Conservation (phyloP, 2,113 vertebrate species). For the Craseonycteris thonglongyai region DNA sequence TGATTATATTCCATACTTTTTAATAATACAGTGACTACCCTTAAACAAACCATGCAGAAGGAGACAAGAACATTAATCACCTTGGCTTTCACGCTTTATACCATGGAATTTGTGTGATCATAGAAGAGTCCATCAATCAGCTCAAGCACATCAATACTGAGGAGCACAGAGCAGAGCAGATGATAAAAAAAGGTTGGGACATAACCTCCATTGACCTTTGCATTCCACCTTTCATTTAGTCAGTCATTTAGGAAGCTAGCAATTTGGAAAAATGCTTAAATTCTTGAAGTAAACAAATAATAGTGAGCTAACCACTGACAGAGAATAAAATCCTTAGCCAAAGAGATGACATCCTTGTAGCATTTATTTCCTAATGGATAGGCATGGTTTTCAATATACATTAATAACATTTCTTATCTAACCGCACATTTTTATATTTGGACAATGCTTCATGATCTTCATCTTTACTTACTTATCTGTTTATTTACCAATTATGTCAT, state of each 20-base stretch:
- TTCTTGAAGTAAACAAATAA: neutral
- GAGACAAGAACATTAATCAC: neutral
- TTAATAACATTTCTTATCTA: neutral
- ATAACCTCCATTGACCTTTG: fast-evolving
- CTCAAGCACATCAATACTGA: fast-evolving
- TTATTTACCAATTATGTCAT: neutral
- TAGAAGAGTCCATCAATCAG: fast-evolving
- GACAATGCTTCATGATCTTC: neutral
- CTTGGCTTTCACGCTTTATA: neutral
- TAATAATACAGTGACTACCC: neutral
- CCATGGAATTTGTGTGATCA: fast-evolving
- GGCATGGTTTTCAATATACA: neutral
- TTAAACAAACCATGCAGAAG: neutral
- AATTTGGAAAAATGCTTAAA: no score
- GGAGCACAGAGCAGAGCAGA: neutral
- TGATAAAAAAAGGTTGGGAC: neutral
- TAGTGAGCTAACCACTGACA: no score
- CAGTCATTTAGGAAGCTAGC: neutral
- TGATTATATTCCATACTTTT: neutral
- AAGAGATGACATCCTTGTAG: neutral
- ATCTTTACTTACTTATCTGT: neutral
- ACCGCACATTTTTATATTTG: neutral
- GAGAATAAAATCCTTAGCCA: no score
- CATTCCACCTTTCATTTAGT: neutral
- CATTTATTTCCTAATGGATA: neutral